Evolutionary conservation across 2,113 vertebrate genomes (phyloP).

Genomic region (Chelonoidis abingdonii): DNA sequence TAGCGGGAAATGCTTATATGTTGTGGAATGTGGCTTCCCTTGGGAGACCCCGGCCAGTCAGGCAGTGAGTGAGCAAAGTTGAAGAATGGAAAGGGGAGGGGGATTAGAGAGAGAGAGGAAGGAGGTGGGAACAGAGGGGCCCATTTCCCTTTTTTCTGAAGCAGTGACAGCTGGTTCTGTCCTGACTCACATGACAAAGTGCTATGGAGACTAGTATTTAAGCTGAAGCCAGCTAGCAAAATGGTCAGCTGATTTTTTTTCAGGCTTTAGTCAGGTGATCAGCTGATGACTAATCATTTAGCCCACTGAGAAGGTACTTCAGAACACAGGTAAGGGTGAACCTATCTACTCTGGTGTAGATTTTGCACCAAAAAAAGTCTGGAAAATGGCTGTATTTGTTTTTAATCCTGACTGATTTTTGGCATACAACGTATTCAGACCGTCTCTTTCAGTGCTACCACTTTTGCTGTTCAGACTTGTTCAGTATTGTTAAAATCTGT

Average conservation of each 20-base stretch:
- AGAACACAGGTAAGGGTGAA: slow-evolving; percentile 65
- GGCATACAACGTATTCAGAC: slow-evolving; percentile 1
- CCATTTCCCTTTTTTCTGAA: slow-evolving; percentile 75
- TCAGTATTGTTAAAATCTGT: background rate
- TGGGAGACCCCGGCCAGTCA: slow-evolving; percentile 77
- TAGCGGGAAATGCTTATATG: slow-evolving; percentile 81
- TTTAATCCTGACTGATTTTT: background rate
- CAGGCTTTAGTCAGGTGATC: slow-evolving; percentile 73
- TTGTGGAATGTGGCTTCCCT: slow-evolving; percentile 87
- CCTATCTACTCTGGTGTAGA: background rate
- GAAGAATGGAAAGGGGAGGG: slow-evolving; percentile 69
- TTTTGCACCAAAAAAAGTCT: slow-evolving; percentile 1
- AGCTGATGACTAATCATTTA: slow-evolving; percentile 56
- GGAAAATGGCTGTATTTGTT: background rate
- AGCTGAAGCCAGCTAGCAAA: slow-evolving; percentile 54
- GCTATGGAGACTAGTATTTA: slow-evolving; percentile 62
- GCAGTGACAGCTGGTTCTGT: slow-evolving; percentile 80
- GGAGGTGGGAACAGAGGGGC: slow-evolving; percentile 73
- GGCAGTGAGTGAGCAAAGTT: slow-evolving; percentile 69
- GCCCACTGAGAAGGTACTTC: slow-evolving; percentile 59
- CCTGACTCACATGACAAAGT: slow-evolving; percentile 72
- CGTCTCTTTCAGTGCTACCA: slow-evolving; percentile 5
- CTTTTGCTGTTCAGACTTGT: slow-evolving; percentile 6
- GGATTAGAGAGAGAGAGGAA: slow-evolving; percentile 76
- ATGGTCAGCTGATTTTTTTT: slow-evolving; percentile 76